These are phyloP conservation scores for Menidia beryllina DNA, from an alignment of 2,113 vertebrate genomes.

Conservation along the genomic window DNA sequence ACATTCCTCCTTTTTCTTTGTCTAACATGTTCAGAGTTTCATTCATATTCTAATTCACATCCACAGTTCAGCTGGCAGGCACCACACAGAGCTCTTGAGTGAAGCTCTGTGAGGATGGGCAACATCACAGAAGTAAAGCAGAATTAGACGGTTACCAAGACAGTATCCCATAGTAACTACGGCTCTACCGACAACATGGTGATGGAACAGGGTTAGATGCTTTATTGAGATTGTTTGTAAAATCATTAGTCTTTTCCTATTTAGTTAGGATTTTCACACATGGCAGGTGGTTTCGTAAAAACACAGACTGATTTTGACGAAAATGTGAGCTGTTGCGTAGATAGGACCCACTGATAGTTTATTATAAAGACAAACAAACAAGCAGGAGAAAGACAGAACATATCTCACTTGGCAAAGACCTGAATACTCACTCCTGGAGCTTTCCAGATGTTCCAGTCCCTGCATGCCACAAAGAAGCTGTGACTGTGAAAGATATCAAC, in stretches of 20 bases:
- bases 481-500: conserved; percentile 36
- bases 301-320: conserved; percentile 42
- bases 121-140: conserved; percentile 41
- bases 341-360: conserved; percentile 28
- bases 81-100: conserved; percentile 14
- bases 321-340: conserved; percentile 42
- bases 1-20: conserved; percentile 34
- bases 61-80: conserved; percentile 47
- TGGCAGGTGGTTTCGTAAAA: conserved; percentile 56
- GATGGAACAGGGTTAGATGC: conserved; percentile 1
- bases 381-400: conserved; percentile 25
- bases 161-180: conserved; percentile 38
- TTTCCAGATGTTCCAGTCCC: conserved; percentile 54
- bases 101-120: conserved; percentile 25
- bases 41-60: conserved; percentile 58
- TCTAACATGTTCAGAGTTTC: conserved; percentile 42
- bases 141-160: conserved; percentile 31
- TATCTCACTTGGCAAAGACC: conserved; percentile 34
- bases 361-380: conserved; percentile 50
- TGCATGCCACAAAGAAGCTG: conserved; percentile 37
- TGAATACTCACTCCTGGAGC: conserved; percentile 40
- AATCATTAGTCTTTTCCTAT: conserved; percentile 47
- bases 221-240: conserved; percentile 6
- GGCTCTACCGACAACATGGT: background rate
- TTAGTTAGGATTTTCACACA: conserved; percentile 37